phyloP scores from a whole-genome alignment of 1,140 invertebrate genomes.

The Orchesella cincta region DNA sequence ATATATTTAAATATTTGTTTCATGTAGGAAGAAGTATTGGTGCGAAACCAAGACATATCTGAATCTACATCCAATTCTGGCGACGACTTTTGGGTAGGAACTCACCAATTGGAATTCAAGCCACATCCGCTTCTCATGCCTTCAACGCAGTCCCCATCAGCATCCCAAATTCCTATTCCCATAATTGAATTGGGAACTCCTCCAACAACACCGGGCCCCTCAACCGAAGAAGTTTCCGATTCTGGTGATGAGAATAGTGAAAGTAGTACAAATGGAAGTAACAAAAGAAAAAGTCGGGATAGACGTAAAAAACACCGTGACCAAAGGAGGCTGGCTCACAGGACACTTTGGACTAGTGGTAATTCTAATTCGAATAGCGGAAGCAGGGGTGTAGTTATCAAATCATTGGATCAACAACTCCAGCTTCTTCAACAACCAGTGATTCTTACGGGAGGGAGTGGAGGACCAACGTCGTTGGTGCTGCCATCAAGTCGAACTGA shows the following conservation, averaged over 20 bases:
- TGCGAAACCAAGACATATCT: not conserved
- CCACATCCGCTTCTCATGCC: not conserved
- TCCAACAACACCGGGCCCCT: not conserved
- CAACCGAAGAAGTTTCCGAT: not conserved
- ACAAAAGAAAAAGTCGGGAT: not conserved
- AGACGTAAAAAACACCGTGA: not conserved
- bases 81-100: constrained; percentile 8
- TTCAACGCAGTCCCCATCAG: not conserved
- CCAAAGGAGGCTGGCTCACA: not conserved
- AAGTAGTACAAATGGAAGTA: not conserved
- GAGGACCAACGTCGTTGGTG: not conserved
- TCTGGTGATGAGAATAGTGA: not conserved
- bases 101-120: constrained; percentile 3
- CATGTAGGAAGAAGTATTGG: not conserved
- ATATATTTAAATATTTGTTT: not conserved
- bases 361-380: no score
- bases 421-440: not conserved
- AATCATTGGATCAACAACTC: no score
- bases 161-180: not conserved
- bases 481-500: not conserved
- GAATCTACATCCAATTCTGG: no score
- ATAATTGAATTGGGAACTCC: not conserved
- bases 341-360: not conserved
- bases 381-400: no score
- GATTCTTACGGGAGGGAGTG: not conserved